Percentiles rank a stretch among this genome's conserved stretches.
phyloP scores from a whole-genome alignment of 2,113 vertebrate genomes.

The Fukomys damarensis region DNA sequence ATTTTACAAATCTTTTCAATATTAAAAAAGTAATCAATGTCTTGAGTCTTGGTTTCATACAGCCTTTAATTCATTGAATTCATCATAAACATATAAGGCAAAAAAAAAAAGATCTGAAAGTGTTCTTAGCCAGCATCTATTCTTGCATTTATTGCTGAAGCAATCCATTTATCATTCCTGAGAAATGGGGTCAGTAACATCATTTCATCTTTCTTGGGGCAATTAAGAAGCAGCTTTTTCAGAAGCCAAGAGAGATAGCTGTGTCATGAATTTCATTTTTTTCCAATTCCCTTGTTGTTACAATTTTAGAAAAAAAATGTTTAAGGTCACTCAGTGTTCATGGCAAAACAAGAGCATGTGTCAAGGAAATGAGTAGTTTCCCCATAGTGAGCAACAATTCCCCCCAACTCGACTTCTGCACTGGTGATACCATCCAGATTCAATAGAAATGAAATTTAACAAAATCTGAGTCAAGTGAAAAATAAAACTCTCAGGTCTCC shows the following conservation, averaged over 20 bases:
- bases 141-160: slow-evolving; percentile 56
- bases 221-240: slow-evolving; percentile 62
- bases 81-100: slow-evolving; percentile 69
- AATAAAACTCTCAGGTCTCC: slow-evolving; percentile 1
- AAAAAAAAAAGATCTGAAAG: slow-evolving; percentile 47
- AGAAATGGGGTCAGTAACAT: slow-evolving; percentile 67
- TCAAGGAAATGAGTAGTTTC: slow-evolving; percentile 37
- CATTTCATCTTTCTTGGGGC: slow-evolving; percentile 56
- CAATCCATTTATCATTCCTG: slow-evolving; percentile 59
- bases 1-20: slow-evolving; percentile 24
- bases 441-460: background rate
- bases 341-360: slow-evolving; percentile 66
- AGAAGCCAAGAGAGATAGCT: slow-evolving; percentile 72
- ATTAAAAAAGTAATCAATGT: slow-evolving; percentile 8
- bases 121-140: slow-evolving; percentile 43
- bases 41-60: background rate
- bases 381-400: background rate
- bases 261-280: slow-evolving; percentile 72
- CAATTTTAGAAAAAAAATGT: slow-evolving; percentile 63
- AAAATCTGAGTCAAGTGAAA: slow-evolving; percentile 9
- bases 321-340: slow-evolving; percentile 68
- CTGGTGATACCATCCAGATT: background rate
- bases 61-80: background rate
- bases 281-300: slow-evolving; percentile 68
- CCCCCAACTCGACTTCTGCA: background rate